Percentiles rank a stretch among this genome's conserved stretches.
Conservation (phyloP, 2,888 invertebrate species). For the Apodemia duryi region DNA sequence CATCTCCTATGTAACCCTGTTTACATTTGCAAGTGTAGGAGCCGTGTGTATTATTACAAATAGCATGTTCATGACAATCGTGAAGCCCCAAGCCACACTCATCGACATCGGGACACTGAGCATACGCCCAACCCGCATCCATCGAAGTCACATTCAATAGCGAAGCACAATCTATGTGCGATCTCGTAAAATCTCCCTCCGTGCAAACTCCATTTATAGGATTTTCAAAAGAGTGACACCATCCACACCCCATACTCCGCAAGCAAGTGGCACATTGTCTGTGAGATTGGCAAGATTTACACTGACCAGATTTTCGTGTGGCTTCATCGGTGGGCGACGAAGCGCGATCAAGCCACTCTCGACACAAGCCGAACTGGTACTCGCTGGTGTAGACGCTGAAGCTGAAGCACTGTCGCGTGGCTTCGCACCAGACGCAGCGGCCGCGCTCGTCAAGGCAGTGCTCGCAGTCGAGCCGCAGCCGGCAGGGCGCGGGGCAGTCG, state of each 20-base stretch:
- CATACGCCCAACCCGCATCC: constrained; percentile 93
- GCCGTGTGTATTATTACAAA: constrained; percentile 94
- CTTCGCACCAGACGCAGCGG: constrained; percentile 97
- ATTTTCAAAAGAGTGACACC: constrained; percentile 94
- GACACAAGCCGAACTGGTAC: constrained; percentile 94
- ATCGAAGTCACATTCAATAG: constrained; percentile 81
- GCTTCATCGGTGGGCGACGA: constrained; percentile 63
- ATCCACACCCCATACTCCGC: constrained; percentile 92
- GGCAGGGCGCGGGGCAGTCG: constrained; percentile 90
- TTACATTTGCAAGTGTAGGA: constrained; percentile 94
- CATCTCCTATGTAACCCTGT: constrained; percentile 93
- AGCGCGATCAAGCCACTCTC: constrained; percentile 94
- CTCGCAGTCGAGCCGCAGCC: constrained; percentile 86
- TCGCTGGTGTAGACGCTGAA: constrained; percentile 97
- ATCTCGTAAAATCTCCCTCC: constrained; percentile 91
- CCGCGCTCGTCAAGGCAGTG: constrained; percentile 91
- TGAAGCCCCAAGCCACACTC: constrained; percentile 93
- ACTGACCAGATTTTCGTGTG: constrained; percentile 80
- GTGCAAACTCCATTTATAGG: constrained; percentile 92
- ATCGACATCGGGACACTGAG: constrained; percentile 95
- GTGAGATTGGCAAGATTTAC: constrained; percentile 88
- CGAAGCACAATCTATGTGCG: constrained; percentile 84
- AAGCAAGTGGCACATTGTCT: constrained; percentile 89
- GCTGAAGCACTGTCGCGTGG: constrained; percentile 94
- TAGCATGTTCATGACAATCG: constrained; percentile 94